These are phyloP conservation scores for Lasioglossum malachurum DNA, from an alignment of 2,888 invertebrate genomes.

Conservation along the genomic window DNA sequence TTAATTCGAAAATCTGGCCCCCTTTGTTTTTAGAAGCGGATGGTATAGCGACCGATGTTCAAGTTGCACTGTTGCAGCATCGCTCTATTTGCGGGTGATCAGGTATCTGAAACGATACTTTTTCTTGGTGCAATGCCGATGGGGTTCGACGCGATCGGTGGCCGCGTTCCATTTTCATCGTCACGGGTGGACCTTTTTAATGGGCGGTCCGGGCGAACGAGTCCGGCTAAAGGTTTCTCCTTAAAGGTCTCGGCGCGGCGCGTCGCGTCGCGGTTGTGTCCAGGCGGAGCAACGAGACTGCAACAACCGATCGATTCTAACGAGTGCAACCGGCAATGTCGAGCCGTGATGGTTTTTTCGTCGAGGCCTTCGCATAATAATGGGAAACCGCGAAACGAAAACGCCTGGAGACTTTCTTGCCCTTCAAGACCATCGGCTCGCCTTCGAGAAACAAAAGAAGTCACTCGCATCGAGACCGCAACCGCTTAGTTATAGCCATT, in stretches of 20 bases:
- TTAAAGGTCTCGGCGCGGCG: constrained; percentile 56
- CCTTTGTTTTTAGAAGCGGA: no score
- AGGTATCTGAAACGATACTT: constrained; percentile 39
- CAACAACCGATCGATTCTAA: constrained; percentile 46
- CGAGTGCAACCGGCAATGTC: constrained; percentile 42
- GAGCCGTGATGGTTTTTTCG: constrained; percentile 14
- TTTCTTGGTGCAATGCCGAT: constrained; percentile 49
- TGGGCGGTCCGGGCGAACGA: constrained; percentile 61
- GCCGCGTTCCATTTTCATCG: constrained; percentile 73
- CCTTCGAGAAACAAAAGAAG: not conserved
- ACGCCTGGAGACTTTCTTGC: constrained; percentile 3
- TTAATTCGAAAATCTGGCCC: no score
- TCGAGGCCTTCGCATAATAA: constrained; percentile 51
- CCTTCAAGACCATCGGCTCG: not conserved
- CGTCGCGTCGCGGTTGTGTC: constrained; percentile 53
- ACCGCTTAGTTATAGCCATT: not conserved
- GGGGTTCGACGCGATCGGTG: constrained; percentile 44
- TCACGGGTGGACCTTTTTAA: constrained; percentile 73
- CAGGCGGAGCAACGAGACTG: constrained; percentile 48
- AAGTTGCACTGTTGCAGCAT: no score
- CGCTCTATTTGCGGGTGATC: not conserved
- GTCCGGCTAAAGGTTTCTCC: constrained; percentile 73
- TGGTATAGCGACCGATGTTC: no score
- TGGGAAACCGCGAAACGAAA: constrained; percentile 29
- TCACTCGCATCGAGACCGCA: not conserved